phyloP scores from a whole-genome alignment of 2,113 vertebrate genomes.

The Rhodinocichla rosea region DNA sequence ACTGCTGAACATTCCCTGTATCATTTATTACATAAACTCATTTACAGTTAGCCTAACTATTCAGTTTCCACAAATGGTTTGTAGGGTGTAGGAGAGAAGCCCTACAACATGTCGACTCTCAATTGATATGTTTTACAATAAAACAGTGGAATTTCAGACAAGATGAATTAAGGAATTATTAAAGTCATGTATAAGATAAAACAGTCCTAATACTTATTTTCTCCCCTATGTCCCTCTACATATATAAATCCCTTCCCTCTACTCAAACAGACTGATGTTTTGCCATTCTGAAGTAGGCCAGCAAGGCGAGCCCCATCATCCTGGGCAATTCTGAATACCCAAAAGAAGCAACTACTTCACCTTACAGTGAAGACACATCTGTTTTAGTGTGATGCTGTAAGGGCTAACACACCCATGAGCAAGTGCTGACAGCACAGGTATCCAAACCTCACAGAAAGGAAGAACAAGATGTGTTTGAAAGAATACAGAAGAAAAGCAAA shows the following conservation, averaged over 20 bases:
- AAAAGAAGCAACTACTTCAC: background rate
- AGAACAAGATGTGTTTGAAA: background rate
- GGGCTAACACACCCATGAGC: background rate
- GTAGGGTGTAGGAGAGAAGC: background rate
- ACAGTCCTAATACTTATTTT: background rate
- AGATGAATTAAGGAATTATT: background rate
- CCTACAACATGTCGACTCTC: background rate
- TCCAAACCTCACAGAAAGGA: background rate
- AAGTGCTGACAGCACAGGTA: background rate
- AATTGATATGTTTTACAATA: background rate
- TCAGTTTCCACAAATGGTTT: background rate
- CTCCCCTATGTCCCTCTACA: background rate
- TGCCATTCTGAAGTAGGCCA: background rate
- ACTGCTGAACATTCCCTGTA: background rate
- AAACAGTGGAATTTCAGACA: background rate
- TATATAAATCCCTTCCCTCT: background rate
- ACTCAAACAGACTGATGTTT: background rate
- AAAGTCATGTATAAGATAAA: background rate
- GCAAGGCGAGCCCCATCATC: background rate
- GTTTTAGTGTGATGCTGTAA: background rate
- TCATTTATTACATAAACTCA: background rate
- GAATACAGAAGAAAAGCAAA: background rate
- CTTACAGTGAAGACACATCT: background rate
- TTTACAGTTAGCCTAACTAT: background rate
- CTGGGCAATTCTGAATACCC: background rate